Conservation (phyloP, 2,888 invertebrate genomes). For the Hypena proboscidalis region DNA sequence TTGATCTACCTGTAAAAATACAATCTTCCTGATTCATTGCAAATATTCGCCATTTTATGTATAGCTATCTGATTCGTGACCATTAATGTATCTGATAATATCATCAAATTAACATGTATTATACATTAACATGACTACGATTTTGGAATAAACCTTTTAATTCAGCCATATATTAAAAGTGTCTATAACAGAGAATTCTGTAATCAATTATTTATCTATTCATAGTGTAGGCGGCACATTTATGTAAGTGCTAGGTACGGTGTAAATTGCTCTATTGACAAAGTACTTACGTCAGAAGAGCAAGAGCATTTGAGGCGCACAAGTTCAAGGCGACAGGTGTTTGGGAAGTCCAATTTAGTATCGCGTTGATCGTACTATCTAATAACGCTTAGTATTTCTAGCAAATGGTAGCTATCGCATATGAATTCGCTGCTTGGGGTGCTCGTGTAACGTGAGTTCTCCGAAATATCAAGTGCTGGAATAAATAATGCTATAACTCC, state of each 20-base stretch:
- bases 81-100: not conserved
- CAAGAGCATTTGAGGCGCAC: conserved; percentile 53
- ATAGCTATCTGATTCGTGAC: not conserved
- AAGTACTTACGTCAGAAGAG: conserved; percentile 71
- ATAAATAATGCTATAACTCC: too few relatives aligned
- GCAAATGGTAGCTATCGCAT: too few relatives aligned
- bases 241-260: conserved; percentile 45
- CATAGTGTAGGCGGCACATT: conserved; percentile 55
- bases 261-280: conserved; percentile 75
- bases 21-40: not conserved
- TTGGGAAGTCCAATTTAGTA: conserved; percentile 45
- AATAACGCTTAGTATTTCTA: conserved; percentile 7
- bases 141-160: not conserved
- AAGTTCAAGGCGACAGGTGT: conserved; percentile 74
- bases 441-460: too few relatives aligned
- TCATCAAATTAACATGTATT: not conserved
- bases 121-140: not conserved
- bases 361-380: conserved; percentile 20
- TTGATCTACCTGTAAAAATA: not conserved
- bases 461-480: too few relatives aligned
- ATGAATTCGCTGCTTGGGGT: too few relatives aligned
- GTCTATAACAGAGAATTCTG: conserved; percentile 17
- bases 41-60: not conserved
- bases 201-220: conserved; percentile 45
- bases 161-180: conserved; percentile 1